Conservation (phyloP, 2,797 vertebrate genomes). For the Melanotaenia parkinsoni region DNA sequence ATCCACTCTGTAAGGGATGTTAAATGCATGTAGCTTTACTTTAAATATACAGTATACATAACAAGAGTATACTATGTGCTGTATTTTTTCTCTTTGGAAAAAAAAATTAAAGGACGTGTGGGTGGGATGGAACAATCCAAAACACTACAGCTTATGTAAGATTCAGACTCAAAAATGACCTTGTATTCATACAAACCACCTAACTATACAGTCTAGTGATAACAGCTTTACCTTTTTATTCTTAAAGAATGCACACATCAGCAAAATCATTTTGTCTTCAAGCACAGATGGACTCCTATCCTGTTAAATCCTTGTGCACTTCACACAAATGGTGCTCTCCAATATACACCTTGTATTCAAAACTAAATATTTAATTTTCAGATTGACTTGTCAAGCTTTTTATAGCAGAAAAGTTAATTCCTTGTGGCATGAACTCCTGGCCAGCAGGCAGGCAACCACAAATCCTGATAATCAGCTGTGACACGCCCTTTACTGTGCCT, state of each 20-base stretch:
- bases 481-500: conserved; percentile 31
- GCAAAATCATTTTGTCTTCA: conserved; percentile 35
- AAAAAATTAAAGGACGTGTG: neutral
- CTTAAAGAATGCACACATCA: conserved; percentile 1
- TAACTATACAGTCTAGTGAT: neutral
- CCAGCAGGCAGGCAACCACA: conserved; percentile 34
- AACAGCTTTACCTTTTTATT: neutral
- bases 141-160: neutral
- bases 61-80: neutral
- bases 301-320: conserved; percentile 55
- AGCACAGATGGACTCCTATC: conserved; percentile 79
- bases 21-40: conserved; percentile 3
- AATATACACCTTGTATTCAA: conserved; percentile 5
- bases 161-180: neutral
- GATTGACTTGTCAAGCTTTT: neutral
- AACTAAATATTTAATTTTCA: neutral
- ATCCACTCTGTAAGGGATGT: conserved; percentile 27
- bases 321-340: conserved; percentile 32
- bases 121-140: neutral
- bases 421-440: conserved; percentile 18
- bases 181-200: neutral
- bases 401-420: conserved; percentile 9
- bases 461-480: conserved; percentile 44
- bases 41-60: neutral
- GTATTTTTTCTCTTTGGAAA: neutral